Evolutionary conservation across 2,888 invertebrate species (phyloP), one percentile per base, ranked within the genome.

Genomic region (Frankliniella intonsa): DNA sequence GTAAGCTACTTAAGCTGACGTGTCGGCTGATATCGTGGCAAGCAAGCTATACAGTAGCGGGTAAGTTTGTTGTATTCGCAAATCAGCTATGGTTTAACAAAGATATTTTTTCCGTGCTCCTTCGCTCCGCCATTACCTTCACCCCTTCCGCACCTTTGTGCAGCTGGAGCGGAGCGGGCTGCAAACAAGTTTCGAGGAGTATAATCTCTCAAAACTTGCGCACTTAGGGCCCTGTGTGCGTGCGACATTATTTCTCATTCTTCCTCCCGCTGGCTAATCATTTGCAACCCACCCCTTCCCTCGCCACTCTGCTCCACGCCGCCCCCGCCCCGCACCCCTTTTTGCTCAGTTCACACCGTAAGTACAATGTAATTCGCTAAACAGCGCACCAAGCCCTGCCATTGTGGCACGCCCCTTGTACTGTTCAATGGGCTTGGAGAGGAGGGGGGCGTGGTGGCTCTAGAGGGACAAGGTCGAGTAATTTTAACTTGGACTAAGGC

Each of bases 301-400:
- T 62, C 62, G 7, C 55, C 55, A 19, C 19, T 55, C 55, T 55
- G 55, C 55, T 2, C 3, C 10, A 12, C 62, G 7, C 14, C 62
- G 12, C 3, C 17, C 62, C 17, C 17, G 19, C 62, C 62, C 62
- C 62, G 0, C 62, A 7, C 62, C 62, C 62, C 11, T 5, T 25
- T 76, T 76, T 76, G 69, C 69, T 76, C 69, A 76, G 69, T 76
- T 76, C 69, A 76, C 69, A 76, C 69, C 69, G 69, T 76, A 76
- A 76, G 69, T 76, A 76, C 69, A 76, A 76, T 76, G 69, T 76
- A 76, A 76, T 76, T 76, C 69, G 69, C 69, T 76, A 76, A 76
- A 25, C 69, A 76, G 69, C 69, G 25, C 69, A 25, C 69, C 69
- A 22, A 12, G 69, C 69, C 12, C 12, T 22, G 69, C 22, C 69